Percentiles rank a stretch among this genome's conserved stretches.
phyloP scores from a whole-genome alignment of 92 coral and sea anemone species.

The Parazoanthus swiftii region DNA sequence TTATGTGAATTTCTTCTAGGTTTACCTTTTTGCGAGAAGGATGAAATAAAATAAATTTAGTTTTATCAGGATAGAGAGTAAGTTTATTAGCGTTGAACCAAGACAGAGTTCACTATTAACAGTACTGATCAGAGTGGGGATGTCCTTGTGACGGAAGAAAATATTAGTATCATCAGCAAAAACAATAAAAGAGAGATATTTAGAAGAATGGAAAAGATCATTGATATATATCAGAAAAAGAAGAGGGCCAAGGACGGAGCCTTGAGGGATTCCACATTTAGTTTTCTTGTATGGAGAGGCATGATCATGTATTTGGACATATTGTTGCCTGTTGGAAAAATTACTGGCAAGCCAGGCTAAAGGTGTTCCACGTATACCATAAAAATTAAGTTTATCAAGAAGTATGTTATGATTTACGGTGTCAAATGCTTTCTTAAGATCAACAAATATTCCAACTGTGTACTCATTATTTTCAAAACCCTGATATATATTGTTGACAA shows the following conservation, averaged over 20 bases:
- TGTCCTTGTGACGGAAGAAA: too few relatives aligned
- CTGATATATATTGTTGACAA: conserved; percentile 35
- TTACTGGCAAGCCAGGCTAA: conserved; percentile 25
- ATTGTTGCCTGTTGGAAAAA: conserved; percentile 27
- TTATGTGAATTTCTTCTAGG: conserved; percentile 21
- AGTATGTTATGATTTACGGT: conserved; percentile 34
- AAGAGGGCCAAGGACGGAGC: too few relatives aligned
- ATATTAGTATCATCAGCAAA: too few relatives aligned
- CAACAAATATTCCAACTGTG: conserved; percentile 36
- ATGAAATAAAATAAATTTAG: conserved; percentile 33
- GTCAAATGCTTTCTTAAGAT: conserved; percentile 34
- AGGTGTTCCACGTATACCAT: conserved; percentile 42
- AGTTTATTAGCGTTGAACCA: background rate
- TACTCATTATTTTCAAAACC: conserved; percentile 33
- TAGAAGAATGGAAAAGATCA: too few relatives aligned
- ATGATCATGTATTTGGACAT: too few relatives aligned
- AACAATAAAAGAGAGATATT: too few relatives aligned
- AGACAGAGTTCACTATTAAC: background rate
- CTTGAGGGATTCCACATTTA: too few relatives aligned
- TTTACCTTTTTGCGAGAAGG: conserved; percentile 41
- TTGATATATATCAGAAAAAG: too few relatives aligned
- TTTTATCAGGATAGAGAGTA: conserved; percentile 43
- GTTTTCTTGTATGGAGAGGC: too few relatives aligned
- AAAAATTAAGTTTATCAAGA: conserved; percentile 23
- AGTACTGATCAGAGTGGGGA: too few relatives aligned